Evolutionary conservation across 2,113 vertebrate genomes (phyloP).

Genomic region (Embiotoca jacksoni): DNA sequence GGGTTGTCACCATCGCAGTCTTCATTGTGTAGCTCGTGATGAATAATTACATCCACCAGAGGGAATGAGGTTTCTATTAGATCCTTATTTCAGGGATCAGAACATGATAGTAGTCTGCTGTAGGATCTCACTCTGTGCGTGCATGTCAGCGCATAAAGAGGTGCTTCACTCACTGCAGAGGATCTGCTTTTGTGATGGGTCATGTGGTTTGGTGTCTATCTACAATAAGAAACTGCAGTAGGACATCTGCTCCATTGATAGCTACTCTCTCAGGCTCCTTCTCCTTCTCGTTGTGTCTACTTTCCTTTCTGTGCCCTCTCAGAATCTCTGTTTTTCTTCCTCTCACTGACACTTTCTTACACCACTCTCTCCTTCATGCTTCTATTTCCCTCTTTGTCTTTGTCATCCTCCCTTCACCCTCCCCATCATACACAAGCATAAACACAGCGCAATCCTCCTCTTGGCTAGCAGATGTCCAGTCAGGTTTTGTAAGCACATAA

Average conservation of each 20-base stretch:
- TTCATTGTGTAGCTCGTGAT: slow-evolving; percentile 46
- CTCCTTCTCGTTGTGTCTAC: not conserved
- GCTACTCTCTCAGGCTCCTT: not conserved
- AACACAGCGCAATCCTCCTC: slow-evolving; percentile 20
- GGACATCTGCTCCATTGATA: slow-evolving; percentile 1
- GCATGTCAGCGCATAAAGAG: not conserved
- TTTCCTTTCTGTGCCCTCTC: not conserved
- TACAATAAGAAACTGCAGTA: slow-evolving; percentile 25
- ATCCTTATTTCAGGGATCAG: slow-evolving; percentile 39
- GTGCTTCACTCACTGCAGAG: slow-evolving; percentile 9
- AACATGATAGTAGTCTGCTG: slow-evolving; percentile 35
- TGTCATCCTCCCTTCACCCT: slow-evolving; percentile 14
- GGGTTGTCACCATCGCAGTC: slow-evolving; percentile 14
- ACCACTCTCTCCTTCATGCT: not conserved
- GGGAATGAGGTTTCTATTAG: slow-evolving; percentile 37
- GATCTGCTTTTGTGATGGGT: slow-evolving; percentile 19
- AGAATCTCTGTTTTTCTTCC: not conserved
- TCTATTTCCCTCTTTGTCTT: slow-evolving; percentile 16
- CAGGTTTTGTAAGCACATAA: slow-evolving; percentile 28
- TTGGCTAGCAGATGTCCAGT: slow-evolving; percentile 45
- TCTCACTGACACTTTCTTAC: not conserved
- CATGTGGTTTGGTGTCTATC: slow-evolving; percentile 26
- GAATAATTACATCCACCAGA: slow-evolving; percentile 51
- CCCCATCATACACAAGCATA: slow-evolving; percentile 5
- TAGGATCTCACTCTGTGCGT: not conserved